Conservation (phyloP, 2,888 invertebrate genomes). For the Argyra leucocephala region DNA sequence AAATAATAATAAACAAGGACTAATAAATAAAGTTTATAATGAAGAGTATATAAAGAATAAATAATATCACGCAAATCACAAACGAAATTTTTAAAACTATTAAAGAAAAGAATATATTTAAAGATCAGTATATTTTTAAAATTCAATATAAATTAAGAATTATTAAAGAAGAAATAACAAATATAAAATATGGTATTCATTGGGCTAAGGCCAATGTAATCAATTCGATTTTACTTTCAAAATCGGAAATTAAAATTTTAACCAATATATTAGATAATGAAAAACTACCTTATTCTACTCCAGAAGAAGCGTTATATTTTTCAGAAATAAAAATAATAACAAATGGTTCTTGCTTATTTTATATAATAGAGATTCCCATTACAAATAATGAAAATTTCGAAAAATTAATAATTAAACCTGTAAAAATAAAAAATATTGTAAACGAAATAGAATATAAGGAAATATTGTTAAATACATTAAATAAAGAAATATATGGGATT, state of each 20-base stretch:
- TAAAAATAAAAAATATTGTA: background rate
- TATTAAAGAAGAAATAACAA: slow-evolving; percentile 22
- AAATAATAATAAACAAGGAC: no score
- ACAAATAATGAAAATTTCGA: background rate
- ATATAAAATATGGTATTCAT: slow-evolving; percentile 22
- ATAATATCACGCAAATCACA: slow-evolving; percentile 18
- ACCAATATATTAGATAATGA: slow-evolving; percentile 21
- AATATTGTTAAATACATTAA: background rate
- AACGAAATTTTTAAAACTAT: slow-evolving; percentile 17
- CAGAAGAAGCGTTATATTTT: background rate
- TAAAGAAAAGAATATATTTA: slow-evolving; percentile 15
- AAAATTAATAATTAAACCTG: background rate
- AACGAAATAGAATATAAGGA: background rate
- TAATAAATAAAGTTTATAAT: no score
- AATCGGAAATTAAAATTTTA: slow-evolving; percentile 21
- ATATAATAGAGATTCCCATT: background rate
- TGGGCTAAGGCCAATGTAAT: slow-evolving; percentile 21
- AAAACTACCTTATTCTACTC: slow-evolving; percentile 18
- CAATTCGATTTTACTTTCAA: slow-evolving; percentile 23
- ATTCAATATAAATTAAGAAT: slow-evolving; percentile 21
- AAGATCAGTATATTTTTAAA: slow-evolving; percentile 15
- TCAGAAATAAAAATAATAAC: background rate
- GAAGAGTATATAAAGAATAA: no score
- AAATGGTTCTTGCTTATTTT: background rate
- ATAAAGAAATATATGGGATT: background rate